Percentiles rank a stretch among this genome's conserved stretches.
phyloP scores from a whole-genome alignment of 1,140 invertebrate species.

The Drosophila sp. region DNA sequence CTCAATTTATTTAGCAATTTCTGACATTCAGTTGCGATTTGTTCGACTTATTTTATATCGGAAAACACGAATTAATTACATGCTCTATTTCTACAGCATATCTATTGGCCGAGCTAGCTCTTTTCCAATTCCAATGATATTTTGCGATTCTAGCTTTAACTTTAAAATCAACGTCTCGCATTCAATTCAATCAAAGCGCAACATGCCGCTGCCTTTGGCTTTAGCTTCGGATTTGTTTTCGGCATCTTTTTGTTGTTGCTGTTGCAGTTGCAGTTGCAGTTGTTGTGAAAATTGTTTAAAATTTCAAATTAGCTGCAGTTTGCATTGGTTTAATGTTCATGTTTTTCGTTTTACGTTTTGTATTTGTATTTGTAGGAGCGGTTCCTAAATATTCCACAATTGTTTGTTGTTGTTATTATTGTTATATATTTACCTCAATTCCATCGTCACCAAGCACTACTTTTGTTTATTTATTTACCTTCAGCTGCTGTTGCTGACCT shows the following conservation, averaged over 20 bases:
- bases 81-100: not conserved
- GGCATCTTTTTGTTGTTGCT: slow-evolving; percentile 69
- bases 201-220: slow-evolving; percentile 62
- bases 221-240: slow-evolving; percentile 61
- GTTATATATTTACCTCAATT: not conserved
- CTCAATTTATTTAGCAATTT: too few relatives aligned
- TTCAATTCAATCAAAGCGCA: slow-evolving; percentile 82
- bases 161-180: slow-evolving; percentile 61
- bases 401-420: not conserved
- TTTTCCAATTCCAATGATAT: slow-evolving; percentile 23
- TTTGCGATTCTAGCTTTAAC: slow-evolving; percentile 32
- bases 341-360: slow-evolving; percentile 32
- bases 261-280: slow-evolving; percentile 26
- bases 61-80: not conserved
- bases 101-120: not conserved
- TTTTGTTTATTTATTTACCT: slow-evolving; percentile 5
- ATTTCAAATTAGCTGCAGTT: slow-evolving; percentile 82
- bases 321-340: slow-evolving; percentile 61
- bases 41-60: too few relatives aligned
- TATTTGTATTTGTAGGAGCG: slow-evolving; percentile 61
- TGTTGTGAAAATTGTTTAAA: slow-evolving; percentile 67
- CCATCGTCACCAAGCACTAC: not conserved
- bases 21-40: too few relatives aligned
- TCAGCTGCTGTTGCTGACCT: slow-evolving; percentile 28
- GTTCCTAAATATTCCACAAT: slow-evolving; percentile 29